These are phyloP conservation scores for Neoaliturus tenellus DNA, from an alignment of 2,888 invertebrate genomes.

Conservation along the genomic window DNA sequence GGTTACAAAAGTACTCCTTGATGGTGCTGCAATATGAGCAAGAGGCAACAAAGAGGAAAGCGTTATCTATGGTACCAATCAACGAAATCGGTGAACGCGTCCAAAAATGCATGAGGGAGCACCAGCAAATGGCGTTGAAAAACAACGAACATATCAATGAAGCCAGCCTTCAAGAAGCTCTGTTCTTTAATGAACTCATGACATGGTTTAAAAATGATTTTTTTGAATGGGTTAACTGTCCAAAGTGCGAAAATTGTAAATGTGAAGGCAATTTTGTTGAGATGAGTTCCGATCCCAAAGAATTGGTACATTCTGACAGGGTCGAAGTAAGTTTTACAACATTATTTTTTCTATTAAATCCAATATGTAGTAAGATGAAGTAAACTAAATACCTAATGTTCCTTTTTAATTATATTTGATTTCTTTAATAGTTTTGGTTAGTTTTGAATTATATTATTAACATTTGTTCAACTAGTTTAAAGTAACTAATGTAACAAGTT, in stretches of 20 bases:
- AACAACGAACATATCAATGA: conserved; percentile 68
- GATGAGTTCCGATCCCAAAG: conserved; percentile 71
- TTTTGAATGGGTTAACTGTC: conserved; percentile 93
- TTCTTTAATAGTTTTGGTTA: not conserved
- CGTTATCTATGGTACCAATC: conserved; percentile 81
- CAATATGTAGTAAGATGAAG: too few relatives aligned
- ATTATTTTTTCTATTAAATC: too few relatives aligned
- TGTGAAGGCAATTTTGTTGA: conserved; percentile 74
- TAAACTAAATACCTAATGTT: too few relatives aligned
- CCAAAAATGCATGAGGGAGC: conserved; percentile 75
- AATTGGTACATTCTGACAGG: conserved; percentile 75
- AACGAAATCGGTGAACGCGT: conserved; percentile 80
- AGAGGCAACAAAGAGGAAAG: conserved; percentile 78
- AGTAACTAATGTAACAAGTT: too few relatives aligned
- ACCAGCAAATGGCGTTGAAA: conserved; percentile 53
- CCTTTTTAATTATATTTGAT: not conserved
- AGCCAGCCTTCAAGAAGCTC: conserved; percentile 81
- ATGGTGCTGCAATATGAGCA: conserved; percentile 83
- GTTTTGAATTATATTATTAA: too few relatives aligned
- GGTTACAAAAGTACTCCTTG: conserved; percentile 74
- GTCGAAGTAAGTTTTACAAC: conserved; percentile 75
- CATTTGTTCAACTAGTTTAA: too few relatives aligned
- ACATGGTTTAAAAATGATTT: conserved; percentile 96
- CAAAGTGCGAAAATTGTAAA: conserved; percentile 83
- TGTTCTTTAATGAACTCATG: conserved; percentile 84